Evolutionary conservation across 2,888 invertebrate genomes (phyloP).

Genomic region (Aspidiotus rigidus): DNA sequence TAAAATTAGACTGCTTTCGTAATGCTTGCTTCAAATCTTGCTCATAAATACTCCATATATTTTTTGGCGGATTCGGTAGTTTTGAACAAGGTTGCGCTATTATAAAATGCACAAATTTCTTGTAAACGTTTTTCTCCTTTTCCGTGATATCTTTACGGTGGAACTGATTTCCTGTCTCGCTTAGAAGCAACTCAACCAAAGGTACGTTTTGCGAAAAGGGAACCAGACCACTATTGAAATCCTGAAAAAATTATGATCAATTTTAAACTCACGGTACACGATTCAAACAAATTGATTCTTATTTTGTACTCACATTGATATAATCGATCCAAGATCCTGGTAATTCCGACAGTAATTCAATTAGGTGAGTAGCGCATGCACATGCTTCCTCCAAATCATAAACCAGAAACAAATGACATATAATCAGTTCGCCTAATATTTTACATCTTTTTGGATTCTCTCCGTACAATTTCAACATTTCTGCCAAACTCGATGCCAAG

Average conservation of each 20-base stretch:
- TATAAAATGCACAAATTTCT: neutral
- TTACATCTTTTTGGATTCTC: conserved; percentile 10
- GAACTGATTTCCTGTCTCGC: neutral
- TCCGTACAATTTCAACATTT: neutral
- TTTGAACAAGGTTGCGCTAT: no score
- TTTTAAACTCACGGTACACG: no score
- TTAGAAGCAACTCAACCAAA: neutral
- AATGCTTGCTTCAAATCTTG: no score
- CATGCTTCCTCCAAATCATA: conserved; percentile 17
- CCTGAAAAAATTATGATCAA: no score
- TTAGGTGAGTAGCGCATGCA: conserved; percentile 8
- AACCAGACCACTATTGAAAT: no score
- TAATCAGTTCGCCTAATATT: conserved; percentile 14
- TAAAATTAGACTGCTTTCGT: no score
- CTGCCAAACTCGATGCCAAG: neutral
- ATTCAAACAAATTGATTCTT: no score
- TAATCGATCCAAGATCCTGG: no score
- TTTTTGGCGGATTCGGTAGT: no score
- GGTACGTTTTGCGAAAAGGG: neutral
- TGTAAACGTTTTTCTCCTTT: neutral
- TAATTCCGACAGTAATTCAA: no score
- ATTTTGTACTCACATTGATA: no score
- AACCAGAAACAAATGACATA: conserved; percentile 12
- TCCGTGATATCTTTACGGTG: neutral
- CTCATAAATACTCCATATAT: no score